Conservation (phyloP, 2,113 vertebrate species). For the Ammospiza caudacuta region DNA sequence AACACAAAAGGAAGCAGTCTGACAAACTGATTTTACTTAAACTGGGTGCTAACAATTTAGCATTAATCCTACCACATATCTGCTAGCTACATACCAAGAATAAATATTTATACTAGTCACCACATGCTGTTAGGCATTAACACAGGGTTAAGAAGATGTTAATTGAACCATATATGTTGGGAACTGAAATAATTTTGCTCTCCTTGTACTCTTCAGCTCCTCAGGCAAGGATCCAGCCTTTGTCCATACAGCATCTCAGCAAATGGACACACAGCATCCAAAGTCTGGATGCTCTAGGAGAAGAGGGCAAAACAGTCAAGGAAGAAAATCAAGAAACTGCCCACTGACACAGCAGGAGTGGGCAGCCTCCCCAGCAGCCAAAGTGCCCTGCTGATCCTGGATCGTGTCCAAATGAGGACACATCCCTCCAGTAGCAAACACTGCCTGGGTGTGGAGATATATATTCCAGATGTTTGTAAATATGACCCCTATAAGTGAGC, state of each 20-base stretch:
- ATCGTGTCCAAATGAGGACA: background rate
- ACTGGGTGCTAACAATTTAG: background rate
- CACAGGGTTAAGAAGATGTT: background rate
- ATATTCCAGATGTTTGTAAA: background rate
- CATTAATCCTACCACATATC: background rate
- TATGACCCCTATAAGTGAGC: background rate
- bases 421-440: background rate
- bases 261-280: background rate
- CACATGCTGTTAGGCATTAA: background rate
- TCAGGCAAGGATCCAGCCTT: background rate
- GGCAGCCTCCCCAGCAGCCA: background rate
- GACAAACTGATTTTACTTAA: background rate
- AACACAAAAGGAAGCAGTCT: background rate
- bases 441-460: background rate
- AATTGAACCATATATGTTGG: background rate
- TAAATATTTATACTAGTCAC: background rate
- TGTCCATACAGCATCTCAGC: background rate
- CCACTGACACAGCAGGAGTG: rapidly evolving
- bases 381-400: background rate
- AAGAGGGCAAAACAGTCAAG: background rate
- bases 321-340: background rate
- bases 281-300: background rate
- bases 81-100: background rate
- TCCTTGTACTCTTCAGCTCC: background rate
- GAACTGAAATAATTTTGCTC: background rate